Conservation (phyloP, 2,888 invertebrate species). For the Monopis laevigella region DNA sequence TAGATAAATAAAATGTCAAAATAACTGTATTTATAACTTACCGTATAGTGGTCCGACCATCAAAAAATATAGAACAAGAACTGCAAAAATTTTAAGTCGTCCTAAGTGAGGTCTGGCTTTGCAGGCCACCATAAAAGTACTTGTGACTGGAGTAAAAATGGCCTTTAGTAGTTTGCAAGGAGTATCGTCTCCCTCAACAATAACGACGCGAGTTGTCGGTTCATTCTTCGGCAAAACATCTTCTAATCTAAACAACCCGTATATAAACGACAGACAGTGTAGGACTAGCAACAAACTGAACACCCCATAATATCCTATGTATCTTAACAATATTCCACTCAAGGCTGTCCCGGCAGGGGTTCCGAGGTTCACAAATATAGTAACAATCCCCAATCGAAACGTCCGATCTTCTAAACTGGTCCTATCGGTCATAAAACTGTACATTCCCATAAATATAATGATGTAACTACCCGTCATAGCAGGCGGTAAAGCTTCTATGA, state of each 20-base stretch:
- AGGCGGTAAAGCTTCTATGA: slow-evolving; percentile 66
- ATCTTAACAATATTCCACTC: slow-evolving; percentile 57
- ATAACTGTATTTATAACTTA: too few relatives aligned
- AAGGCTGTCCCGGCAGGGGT: slow-evolving; percentile 60
- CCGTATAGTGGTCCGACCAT: slow-evolving; percentile 62
- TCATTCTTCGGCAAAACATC: slow-evolving; percentile 31
- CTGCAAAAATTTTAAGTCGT: slow-evolving; percentile 43
- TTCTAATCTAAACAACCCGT: slow-evolving; percentile 47
- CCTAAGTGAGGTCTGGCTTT: slow-evolving; percentile 37
- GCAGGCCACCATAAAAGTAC: slow-evolving; percentile 48
- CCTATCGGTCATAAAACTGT: slow-evolving; percentile 70
- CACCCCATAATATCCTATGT: slow-evolving; percentile 54
- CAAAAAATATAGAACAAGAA: slow-evolving; percentile 46
- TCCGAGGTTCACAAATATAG: slow-evolving; percentile 60
- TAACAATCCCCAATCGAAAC: slow-evolving; percentile 70
- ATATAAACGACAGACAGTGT: slow-evolving; percentile 40
- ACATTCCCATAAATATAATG: slow-evolving; percentile 68
- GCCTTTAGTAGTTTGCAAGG: slow-evolving; percentile 26
- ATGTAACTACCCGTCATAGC: slow-evolving; percentile 70
- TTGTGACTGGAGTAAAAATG: slow-evolving; percentile 41
- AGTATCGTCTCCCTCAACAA: slow-evolving; percentile 12
- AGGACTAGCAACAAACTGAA: slow-evolving; percentile 43
- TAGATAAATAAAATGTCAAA: slow-evolving; percentile 1
- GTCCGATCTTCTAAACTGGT: slow-evolving; percentile 69
- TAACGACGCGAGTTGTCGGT: slow-evolving; percentile 19